Base-by-base conservation (phyloP, 2,797 vertebrate genomes). In the Pantherophis vulpinus region DNA sequence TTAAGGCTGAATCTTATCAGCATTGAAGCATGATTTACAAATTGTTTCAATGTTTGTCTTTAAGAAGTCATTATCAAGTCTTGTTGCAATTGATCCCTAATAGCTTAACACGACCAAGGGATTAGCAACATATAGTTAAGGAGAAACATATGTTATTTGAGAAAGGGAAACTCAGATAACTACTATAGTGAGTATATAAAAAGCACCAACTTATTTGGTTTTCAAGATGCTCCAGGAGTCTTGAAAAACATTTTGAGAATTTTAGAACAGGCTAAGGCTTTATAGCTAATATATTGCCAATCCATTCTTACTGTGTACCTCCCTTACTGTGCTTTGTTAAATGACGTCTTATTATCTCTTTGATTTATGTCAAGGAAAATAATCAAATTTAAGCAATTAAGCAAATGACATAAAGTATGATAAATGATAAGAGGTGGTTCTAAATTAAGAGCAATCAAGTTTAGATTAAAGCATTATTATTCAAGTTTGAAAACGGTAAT, bases 301-400 rank as follows among this genome's bases (percentile, higher is more conserved):
- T 7, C 37, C 10, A 47, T 47, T 25, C 10, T 47, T 47, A 47
- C 4, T 47, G 37, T 47, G 20, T 10, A 25, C 12, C 20, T 83
- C 25, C 9, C 3, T 83, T 83, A 83, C 9, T 25, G 37, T 83
- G 37, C 37, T 47, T 83, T 47, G 37, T 83, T 83, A 83, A 47
- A 37, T 83, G 74, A 83, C 2, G 10, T 47, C 74, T 83, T 47
- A 79, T 91, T 79, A 56, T 66, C 29, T 32, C 9, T 74, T 83
- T 79, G 54, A 91, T 83, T 91, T 91, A 83, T 27, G 37, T 91
- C 55, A 58, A 83, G 55, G 42, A 58, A 91, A 91, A 42, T 74
- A 91, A 79, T 58, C n/a, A 91, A 79, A 91, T 91, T 51, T 54
- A 83, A 79, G 56, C 90, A 83, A 66, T 70, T 66, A 32, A 79